phyloP scores from a whole-genome alignment of 1,140 invertebrate genomes.

The Campoletis sonorensis region DNA sequence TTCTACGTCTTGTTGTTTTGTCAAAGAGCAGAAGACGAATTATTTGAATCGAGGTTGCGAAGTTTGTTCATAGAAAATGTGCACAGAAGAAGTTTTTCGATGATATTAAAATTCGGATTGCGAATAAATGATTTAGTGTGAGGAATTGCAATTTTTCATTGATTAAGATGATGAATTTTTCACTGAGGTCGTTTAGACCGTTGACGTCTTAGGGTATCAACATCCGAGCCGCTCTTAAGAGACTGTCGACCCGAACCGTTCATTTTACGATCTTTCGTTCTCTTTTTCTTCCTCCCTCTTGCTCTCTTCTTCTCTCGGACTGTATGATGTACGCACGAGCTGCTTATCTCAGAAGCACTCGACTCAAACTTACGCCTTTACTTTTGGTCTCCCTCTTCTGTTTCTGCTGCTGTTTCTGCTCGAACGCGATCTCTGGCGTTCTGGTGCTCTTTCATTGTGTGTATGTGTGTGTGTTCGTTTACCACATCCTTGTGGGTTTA shows the following conservation, averaged over 20 bases:
- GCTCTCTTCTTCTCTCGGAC: not conserved
- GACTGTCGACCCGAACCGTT: conserved; percentile 55
- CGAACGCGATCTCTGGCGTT: conserved; percentile 18
- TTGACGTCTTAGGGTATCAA: conserved; percentile 19
- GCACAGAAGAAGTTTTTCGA: no score
- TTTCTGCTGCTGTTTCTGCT: conserved; percentile 40
- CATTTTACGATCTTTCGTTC: conserved; percentile 29
- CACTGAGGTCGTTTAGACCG: not conserved
- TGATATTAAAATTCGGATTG: no score
- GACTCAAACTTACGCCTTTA: conserved; percentile 42
- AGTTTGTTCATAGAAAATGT: no score
- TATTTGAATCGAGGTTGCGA: no score
- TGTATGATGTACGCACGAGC: conserved; percentile 48
- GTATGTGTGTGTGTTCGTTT: not conserved
- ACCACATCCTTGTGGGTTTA: conserved; percentile 34
- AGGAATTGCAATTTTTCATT: not conserved
- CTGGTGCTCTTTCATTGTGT: not conserved
- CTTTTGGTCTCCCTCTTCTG: conserved; percentile 48
- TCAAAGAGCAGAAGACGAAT: no score
- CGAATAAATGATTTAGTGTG: no score
- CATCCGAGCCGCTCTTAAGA: conserved; percentile 48
- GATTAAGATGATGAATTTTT: not conserved
- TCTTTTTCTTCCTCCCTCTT: conserved; percentile 18
- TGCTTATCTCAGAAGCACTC: conserved; percentile 62
- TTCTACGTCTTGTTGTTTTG: no score